Evolutionary conservation across 2,113 vertebrate species (phyloP).

Genomic region (Sprattus sprattus): DNA sequence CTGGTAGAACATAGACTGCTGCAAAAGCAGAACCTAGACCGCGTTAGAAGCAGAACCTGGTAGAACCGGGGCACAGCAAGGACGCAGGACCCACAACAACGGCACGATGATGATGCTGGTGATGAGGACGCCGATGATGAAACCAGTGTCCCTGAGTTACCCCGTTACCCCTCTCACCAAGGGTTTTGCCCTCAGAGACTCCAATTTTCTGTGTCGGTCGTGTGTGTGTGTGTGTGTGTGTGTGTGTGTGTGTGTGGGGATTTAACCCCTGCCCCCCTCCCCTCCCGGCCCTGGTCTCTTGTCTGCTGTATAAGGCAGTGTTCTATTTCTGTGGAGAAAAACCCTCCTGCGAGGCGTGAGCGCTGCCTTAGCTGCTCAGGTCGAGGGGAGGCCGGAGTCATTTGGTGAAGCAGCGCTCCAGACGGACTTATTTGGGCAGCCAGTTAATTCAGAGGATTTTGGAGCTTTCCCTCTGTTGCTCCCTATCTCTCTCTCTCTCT

Average conservation of each 20-base stretch:
- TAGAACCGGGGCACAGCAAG: too few relatives aligned
- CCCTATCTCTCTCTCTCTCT: background rate
- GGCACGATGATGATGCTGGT: too few relatives aligned
- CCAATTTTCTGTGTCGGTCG: background rate
- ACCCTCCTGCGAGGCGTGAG: too few relatives aligned
- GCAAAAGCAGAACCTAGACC: too few relatives aligned
- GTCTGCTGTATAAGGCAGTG: conserved; percentile 53
- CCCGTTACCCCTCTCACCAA: background rate
- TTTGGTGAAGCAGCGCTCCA: conserved; percentile 36
- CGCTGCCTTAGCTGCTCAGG: conserved; percentile 43
- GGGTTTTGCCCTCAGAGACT: background rate
- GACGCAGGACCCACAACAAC: too few relatives aligned
- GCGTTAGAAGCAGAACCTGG: background rate
- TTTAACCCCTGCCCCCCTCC: conserved; percentile 37
- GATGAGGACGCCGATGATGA: too few relatives aligned
- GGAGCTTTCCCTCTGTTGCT: conserved; percentile 17
- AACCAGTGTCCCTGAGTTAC: too few relatives aligned
- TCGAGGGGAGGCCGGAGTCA: conserved; percentile 33
- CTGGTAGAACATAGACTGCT: too few relatives aligned
- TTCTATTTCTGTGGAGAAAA: conserved; percentile 49
- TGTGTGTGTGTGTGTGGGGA: background rate
- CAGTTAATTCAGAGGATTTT: conserved; percentile 29
- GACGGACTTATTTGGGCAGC: conserved; percentile 57
- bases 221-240: conserved; percentile 11
- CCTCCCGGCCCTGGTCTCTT: background rate